These are phyloP conservation scores for Drosophila ironensis DNA, from an alignment of 1,140 invertebrate species.

Conservation along the genomic window DNA sequence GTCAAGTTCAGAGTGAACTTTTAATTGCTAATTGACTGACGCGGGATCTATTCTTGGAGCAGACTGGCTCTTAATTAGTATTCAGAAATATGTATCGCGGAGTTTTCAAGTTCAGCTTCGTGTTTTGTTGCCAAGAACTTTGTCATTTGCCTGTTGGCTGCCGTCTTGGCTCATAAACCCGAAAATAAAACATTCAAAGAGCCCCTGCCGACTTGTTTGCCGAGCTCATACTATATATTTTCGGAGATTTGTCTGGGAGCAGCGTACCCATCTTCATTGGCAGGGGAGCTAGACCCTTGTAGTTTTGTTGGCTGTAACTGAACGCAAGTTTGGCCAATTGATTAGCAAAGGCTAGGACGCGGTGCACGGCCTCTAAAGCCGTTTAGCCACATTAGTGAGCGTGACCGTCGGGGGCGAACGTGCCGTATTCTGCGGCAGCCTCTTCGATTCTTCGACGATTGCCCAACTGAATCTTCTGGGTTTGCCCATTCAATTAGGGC, in stretches of 20 bases:
- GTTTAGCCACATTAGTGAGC: slow-evolving; percentile 18
- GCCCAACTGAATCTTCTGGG: slow-evolving; percentile 18
- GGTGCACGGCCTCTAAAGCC: slow-evolving; percentile 32
- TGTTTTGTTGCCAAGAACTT: slow-evolving; percentile 51
- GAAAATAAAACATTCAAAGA: slow-evolving; percentile 18
- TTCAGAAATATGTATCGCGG: slow-evolving; percentile 41
- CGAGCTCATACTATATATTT: slow-evolving; percentile 16
- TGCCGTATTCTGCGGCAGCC: slow-evolving; percentile 20
- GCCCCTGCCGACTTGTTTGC: neutral
- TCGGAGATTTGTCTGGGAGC: neutral
- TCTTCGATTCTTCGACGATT: slow-evolving; percentile 27
- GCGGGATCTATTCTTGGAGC: slow-evolving; percentile 57
- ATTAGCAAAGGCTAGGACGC: slow-evolving; percentile 46
- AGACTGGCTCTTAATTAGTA: slow-evolving; percentile 34
- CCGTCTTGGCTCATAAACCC: slow-evolving; percentile 51
- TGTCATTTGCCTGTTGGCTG: slow-evolving; percentile 48
- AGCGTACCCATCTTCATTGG: slow-evolving; percentile 12
- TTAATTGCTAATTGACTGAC: slow-evolving; percentile 53
- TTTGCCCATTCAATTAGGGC: slow-evolving; percentile 51
- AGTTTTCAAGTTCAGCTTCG: slow-evolving; percentile 59
- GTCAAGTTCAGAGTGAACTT: slow-evolving; percentile 65
- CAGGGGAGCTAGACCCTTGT: no score
- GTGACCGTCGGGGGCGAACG: slow-evolving; percentile 22
- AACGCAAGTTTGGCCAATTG: slow-evolving; percentile 50
- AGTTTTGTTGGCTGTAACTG: slow-evolving; percentile 30